Base-by-base conservation (phyloP, 2,888 invertebrate genomes). In the Zele albiditarsus region DNA sequence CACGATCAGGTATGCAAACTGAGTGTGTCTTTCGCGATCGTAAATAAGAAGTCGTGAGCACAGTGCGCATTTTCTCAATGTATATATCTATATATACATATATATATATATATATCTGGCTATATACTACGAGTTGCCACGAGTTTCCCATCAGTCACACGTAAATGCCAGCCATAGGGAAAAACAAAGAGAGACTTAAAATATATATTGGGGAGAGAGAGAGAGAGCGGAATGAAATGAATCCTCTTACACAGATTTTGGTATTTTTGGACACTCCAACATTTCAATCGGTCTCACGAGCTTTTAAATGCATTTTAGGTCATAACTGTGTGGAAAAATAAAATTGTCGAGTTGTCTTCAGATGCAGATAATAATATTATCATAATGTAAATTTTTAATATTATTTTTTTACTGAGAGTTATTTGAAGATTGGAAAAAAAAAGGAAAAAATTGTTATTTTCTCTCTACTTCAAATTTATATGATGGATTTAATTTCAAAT, bases 1-100 rank as follows among this genome's bases (percentile, higher is more conserved):
- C 76, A 80, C 79, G 78, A 74, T 77, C 76, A 75, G 69, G 80
- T 73, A 79, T 76, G 76, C 76, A 76, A 79, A 60, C 80, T 68
- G 42, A 65, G 75, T 72, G 53, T 71, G 75, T 72, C 75, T 67
- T 68, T 75, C 67, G 71, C 71, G 58, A 75, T 71, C 67, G 71
- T 75, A 75, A 71, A 75, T 75, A 75, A 75, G 68, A 60, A 58
- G 46, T 60, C 71, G 60, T 71, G 66, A 72, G 71, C 65, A 63
- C 49, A 63, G 65, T 53, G 53, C 53, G 53, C 53, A 53, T 53
- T 53, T 53, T 53, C 53, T 46, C 46, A 16, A 46, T 46, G 46
- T n/a, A 46, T 3, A n/a, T 46, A 46, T 42, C 0, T 42, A 42
- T 42, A 31, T 31, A 31, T 31, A 31, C 8, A 31, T 2, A 42